Conservation (phyloP, 2,888 invertebrate genomes). For the Cordilura impudica region DNA sequence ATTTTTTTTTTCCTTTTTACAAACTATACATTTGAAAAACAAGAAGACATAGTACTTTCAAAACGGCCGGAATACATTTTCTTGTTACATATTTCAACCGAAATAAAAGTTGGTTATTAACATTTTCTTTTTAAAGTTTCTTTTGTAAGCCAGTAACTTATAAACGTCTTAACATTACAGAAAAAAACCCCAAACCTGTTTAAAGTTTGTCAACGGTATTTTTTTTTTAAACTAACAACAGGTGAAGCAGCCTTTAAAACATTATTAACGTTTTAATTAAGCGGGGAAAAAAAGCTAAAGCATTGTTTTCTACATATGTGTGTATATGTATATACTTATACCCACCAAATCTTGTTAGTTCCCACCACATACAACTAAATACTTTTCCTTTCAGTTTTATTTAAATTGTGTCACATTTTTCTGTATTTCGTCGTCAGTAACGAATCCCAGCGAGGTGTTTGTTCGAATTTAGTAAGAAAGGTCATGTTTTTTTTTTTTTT, state of each 20-base stretch:
- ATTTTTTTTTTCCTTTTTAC: too few relatives aligned
- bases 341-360: conserved; percentile 4
- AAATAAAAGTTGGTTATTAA: neutral
- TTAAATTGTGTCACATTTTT: neutral
- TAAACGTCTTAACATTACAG: too few relatives aligned
- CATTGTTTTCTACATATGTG: conserved; percentile 14
- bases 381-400: conserved; percentile 42
- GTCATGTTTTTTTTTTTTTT: conserved; percentile 22
- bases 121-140: neutral
- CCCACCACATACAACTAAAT: neutral
- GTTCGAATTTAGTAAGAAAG: conserved; percentile 25
- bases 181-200: neutral
- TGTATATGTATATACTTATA: neutral
- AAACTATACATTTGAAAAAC: too few relatives aligned
- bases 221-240: conserved; percentile 16
- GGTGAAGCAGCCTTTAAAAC: conserved; percentile 49
- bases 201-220: neutral
- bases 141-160: neutral
- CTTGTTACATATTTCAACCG: too few relatives aligned
- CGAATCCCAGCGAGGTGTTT: neutral
- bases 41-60: too few relatives aligned
- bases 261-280: conserved; percentile 31
- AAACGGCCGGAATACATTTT: too few relatives aligned
- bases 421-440: neutral
- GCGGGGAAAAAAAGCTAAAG: conserved; percentile 19